A percentile compares a stretch with the other conserved stretches of the same genome.
Conservation (phyloP, 2,888 invertebrate genomes). For the Homarus gammarus region DNA sequence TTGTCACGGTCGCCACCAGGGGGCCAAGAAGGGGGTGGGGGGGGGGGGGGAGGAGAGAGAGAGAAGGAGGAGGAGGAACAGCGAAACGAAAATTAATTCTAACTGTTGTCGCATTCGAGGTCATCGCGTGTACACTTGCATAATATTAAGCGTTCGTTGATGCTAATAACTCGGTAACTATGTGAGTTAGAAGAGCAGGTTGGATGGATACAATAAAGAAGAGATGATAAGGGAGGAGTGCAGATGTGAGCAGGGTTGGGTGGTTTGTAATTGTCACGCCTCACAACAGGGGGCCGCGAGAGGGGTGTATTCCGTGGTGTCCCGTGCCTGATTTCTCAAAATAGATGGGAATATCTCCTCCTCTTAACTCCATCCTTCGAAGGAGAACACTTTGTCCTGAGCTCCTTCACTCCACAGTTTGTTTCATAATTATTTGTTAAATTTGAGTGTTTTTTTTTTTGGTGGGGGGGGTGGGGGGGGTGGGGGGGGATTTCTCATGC, state of each 20-base stretch:
- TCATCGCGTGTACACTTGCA: neutral
- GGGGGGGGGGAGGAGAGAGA: neutral
- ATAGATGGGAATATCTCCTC: neutral
- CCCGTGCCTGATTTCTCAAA: neutral
- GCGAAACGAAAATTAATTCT: neutral
- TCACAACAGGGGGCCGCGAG: constrained; percentile 48
- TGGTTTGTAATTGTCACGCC: constrained; percentile 60
- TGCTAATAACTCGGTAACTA: constrained; percentile 1
- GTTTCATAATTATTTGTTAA: no score
- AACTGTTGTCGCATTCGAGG: neutral
- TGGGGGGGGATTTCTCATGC: no score
- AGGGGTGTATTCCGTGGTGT: constrained; percentile 28
- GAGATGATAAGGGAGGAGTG: neutral
- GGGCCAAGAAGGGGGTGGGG: constrained; percentile 20
- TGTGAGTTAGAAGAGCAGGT: neutral
- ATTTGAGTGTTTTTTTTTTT: no score
- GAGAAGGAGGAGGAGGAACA: neutral
- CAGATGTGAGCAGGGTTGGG: constrained; percentile 1
- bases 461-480: no score
- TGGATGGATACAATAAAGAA: neutral
- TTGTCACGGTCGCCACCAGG: constrained; percentile 56
- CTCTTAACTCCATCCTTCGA: no score
- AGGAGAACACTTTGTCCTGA: no score
- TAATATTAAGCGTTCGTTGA: neutral
- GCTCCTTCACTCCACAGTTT: no score